Percentiles rank a stretch among this genome's conserved stretches.
Conservation (phyloP, 2,113 vertebrate genomes). For the Ivindomyrus marchei region DNA sequence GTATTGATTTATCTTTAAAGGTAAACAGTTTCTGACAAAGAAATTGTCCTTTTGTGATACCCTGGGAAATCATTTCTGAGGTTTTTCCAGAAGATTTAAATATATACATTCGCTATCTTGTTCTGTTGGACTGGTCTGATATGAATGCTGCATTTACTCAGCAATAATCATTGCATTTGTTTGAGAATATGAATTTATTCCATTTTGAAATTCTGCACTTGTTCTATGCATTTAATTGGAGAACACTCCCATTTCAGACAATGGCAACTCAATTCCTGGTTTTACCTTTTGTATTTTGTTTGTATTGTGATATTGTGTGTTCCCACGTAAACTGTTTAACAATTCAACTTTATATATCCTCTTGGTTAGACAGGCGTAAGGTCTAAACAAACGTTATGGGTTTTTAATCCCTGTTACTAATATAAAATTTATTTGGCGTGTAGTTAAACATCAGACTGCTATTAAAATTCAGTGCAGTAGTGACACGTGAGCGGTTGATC, state of each 20-base stretch:
- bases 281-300: background rate
- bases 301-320: background rate
- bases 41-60: background rate
- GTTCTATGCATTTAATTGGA: background rate
- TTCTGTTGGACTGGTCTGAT: background rate
- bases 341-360: background rate
- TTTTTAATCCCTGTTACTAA: constrained; percentile 16
- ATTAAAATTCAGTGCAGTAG: constrained; percentile 55
- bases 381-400: background rate
- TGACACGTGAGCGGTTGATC: constrained; percentile 49
- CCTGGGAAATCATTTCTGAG: background rate
- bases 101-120: background rate
- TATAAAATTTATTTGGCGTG: constrained; percentile 31
- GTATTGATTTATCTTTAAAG: background rate
- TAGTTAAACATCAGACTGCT: constrained; percentile 44
- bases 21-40: background rate
- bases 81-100: background rate
- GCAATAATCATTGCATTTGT: background rate
- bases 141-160: background rate
- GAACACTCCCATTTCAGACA: background rate
- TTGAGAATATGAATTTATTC: background rate
- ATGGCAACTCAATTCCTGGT: background rate
- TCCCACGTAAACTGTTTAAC: background rate
- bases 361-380: background rate
- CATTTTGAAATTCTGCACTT: background rate